Percentiles rank a stretch among this genome's conserved stretches.
Conservation (phyloP, 1,140 invertebrate genomes). For the Acarapis woodi region DNA sequence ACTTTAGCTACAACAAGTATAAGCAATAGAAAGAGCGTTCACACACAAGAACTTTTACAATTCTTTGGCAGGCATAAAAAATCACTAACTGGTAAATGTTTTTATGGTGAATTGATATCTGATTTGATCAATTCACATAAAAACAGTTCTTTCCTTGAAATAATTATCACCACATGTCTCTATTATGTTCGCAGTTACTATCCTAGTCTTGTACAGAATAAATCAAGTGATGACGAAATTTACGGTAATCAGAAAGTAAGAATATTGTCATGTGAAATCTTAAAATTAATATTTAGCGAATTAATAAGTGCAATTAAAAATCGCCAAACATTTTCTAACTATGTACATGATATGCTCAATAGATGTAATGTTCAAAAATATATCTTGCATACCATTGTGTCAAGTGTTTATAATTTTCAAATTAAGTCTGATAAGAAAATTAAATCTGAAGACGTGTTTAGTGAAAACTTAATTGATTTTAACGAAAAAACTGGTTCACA, state of each 20-base stretch:
- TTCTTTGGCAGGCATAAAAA: constrained; percentile 44
- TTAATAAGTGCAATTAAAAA: constrained; percentile 7
- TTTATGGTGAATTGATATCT: constrained; percentile 30
- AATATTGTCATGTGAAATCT: constrained; percentile 24
- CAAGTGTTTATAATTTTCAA: constrained; percentile 35
- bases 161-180: constrained; percentile 41
- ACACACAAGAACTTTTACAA: constrained; percentile 23
- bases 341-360: constrained; percentile 44
- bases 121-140: constrained; percentile 23
- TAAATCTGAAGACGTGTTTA: constrained; percentile 21
- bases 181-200: constrained; percentile 55
- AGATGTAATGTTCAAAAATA: constrained; percentile 65
- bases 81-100: constrained; percentile 45
- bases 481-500: constrained; percentile 28
- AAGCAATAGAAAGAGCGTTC: constrained; percentile 18
- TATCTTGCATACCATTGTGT: constrained; percentile 48
- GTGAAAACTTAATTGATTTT: constrained; percentile 49
- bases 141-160: constrained; percentile 53
- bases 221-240: constrained; percentile 37
- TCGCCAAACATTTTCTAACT: constrained; percentile 34
- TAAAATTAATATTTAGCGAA: constrained; percentile 10
- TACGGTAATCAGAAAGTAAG: constrained; percentile 40
- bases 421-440: constrained; percentile 8
- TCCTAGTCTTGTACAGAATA: constrained; percentile 29
- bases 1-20: constrained; percentile 35